A percentile compares a stretch with the other conserved stretches of the same genome.
phyloP scores from a whole-genome alignment of 2,113 vertebrate genomes.

The Pelecanus crispus region DNA sequence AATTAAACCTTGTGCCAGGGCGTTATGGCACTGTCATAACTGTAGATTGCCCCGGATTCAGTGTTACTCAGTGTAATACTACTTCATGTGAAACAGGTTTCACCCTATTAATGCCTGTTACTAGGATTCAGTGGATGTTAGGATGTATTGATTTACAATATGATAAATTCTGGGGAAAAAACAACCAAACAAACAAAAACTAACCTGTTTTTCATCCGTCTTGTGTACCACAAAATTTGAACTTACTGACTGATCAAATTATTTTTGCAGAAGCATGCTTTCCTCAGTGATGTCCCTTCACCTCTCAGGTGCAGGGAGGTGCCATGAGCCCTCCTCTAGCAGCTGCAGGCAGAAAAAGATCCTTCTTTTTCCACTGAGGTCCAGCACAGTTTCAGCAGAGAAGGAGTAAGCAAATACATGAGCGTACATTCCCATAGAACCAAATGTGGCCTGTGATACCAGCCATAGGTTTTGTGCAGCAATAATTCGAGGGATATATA shows the following conservation, averaged over 20 bases:
- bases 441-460: background rate
- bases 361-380: background rate
- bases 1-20: background rate
- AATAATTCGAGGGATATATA: background rate
- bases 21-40: background rate
- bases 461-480: background rate
- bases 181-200: too few species aligned
- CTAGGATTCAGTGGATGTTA: background rate
- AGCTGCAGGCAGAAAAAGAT: background rate
- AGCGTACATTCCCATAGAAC: background rate
- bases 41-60: background rate
- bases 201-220: background rate
- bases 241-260: accelerated
- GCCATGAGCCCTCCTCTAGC: background rate
- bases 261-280: background rate
- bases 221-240: background rate
- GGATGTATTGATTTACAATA: background rate
- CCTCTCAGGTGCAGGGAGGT: background rate
- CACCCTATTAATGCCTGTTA: background rate
- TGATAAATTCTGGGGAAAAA: background rate
- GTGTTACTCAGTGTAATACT: background rate
- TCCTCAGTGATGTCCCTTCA: background rate
- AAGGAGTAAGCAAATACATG: background rate
- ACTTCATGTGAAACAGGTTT: background rate
- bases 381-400: background rate